A percentile compares a stretch with the other conserved stretches of the same genome.
These are phyloP conservation scores for Sturnus vulgaris DNA, from an alignment of 2,113 vertebrate species.

Conservation along the genomic window DNA sequence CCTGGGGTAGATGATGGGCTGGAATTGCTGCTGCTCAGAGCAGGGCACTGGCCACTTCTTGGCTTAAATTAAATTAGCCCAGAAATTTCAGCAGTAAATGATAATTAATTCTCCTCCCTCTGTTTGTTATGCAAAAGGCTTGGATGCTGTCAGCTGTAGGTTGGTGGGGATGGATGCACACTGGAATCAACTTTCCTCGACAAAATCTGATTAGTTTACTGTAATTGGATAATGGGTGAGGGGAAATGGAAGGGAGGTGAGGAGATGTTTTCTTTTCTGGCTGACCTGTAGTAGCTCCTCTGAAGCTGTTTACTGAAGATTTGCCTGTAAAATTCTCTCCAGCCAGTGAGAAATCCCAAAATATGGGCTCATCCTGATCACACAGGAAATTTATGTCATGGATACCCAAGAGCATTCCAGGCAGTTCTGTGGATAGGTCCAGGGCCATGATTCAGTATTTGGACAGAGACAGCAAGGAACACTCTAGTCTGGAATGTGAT, in stretches of 20 bases:
- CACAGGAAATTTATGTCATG: neutral
- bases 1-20: neutral
- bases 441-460: accelerated
- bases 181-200: neutral
- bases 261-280: neutral
- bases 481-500: neutral
- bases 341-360: neutral
- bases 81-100: neutral
- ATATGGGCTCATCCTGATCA: neutral
- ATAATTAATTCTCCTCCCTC: conserved; percentile 31
- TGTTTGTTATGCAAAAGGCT: conserved; percentile 30
- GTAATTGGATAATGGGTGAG: conserved; percentile 32
- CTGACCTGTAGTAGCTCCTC: neutral
- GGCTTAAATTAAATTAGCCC: neutral
- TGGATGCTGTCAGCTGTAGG: neutral
- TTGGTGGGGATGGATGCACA: neutral
- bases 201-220: conserved; percentile 9
- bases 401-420: neutral
- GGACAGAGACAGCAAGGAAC: neutral
- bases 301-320: neutral
- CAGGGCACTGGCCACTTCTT: neutral
- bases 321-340: neutral
- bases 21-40: neutral
- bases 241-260: neutral
- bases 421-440: neutral